Evolutionary conservation across 2,113 vertebrate species (phyloP).

Genomic region (Acrocephalus kingi): DNA sequence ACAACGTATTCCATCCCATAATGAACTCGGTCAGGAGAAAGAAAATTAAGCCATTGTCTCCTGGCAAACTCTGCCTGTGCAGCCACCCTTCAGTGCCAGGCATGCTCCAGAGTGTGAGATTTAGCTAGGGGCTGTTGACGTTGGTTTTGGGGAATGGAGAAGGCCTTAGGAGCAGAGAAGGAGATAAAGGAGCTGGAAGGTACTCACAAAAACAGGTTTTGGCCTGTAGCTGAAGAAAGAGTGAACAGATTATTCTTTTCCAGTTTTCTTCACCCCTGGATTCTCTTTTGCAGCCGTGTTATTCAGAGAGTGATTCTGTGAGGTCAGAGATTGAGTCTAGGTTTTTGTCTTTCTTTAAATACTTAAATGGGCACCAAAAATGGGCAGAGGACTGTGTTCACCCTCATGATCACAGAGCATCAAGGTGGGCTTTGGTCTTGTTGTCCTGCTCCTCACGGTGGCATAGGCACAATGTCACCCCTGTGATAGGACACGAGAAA

Average conservation of each 20-base stretch:
- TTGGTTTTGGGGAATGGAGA: background rate
- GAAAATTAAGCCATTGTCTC: constrained; percentile 23
- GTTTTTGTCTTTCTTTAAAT: background rate
- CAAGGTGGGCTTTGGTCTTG: background rate
- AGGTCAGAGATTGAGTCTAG: background rate
- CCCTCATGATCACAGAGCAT: background rate
- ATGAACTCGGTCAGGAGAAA: background rate
- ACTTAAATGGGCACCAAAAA: background rate
- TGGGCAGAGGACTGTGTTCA: background rate
- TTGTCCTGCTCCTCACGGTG: background rate
- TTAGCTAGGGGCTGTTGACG: background rate
- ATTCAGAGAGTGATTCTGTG: background rate
- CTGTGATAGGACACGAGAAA: background rate
- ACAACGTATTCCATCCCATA: background rate
- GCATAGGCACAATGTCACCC: background rate
- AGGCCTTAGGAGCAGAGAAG: background rate
- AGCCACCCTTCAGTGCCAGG: background rate
- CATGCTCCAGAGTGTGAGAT: background rate
- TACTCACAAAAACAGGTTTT: background rate
- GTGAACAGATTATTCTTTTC: background rate
- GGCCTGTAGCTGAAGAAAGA: background rate
- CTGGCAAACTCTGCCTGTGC: background rate
- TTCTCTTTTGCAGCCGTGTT: background rate
- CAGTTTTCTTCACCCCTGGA: background rate
- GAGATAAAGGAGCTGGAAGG: background rate